Evolutionary conservation across 2,888 invertebrate genomes (phyloP), one percentile per base, ranked within the genome.

Genomic region (Ganaspis brasiliensis): DNA sequence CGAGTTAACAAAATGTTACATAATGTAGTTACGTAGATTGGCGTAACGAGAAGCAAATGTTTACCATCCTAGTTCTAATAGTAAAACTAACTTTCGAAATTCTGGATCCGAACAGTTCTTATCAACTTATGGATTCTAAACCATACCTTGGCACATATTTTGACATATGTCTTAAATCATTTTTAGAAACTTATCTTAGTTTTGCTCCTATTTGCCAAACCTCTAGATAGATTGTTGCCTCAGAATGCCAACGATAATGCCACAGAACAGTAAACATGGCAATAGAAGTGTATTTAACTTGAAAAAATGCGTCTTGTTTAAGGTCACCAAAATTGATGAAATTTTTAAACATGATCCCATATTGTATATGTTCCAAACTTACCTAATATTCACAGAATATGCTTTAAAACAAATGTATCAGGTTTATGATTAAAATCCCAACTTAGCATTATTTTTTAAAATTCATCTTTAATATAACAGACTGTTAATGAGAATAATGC

Each of bases 31-130:
- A 35, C n/a, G 40, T 14, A 40, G 24, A 6, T 16, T 67, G 40
- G 45, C 67, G 40, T 67, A 67, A 63, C 14, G 40, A 40, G 12
- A 63, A 63, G 37, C 37, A 63, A 45, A 67, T 67, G 24, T 67
- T 67, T 45, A 63, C 21, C 63, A 45, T 63, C 9, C n/a, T n/a
- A 2, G 45, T 45, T 67, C 14, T 24, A 40, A 40, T 57, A 24
- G n/a, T 26, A 31, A 59, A 59, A 59, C 16, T 26, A 8, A 26
- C n/a, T 59, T 59, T 26, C 31, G 26, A 59, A 59, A 59, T 26
- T 26, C 57, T 59, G n/a, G 14, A 26, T 59, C 31, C 31, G 9
- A 59, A 59, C 24, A 24, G 24, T 31, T 9, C 16, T 59, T 59
- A 31, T 59, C 31, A 26, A 31, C 14, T 59, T 26, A 59, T 26